Conservation (phyloP, 2,888 invertebrate species). For the Phalera bucephala region DNA sequence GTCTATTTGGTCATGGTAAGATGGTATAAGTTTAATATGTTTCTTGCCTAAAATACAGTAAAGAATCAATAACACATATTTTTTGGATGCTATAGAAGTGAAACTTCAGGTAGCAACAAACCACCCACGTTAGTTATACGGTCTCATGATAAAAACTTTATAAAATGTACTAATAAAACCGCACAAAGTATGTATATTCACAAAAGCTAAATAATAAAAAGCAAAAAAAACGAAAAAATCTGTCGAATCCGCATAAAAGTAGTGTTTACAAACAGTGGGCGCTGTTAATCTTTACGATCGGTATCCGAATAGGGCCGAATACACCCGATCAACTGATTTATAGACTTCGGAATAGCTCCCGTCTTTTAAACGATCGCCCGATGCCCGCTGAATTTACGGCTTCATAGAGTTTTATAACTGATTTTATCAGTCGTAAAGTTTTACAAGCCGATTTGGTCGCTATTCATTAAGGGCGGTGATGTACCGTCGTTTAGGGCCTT, state of each 20-base stretch:
- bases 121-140: too few relatives aligned
- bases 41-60: too few relatives aligned
- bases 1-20: too few relatives aligned
- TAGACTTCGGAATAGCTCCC: constrained; percentile 68
- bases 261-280: constrained; percentile 73
- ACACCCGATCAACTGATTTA: constrained; percentile 69
- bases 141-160: too few relatives aligned
- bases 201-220: constrained; percentile 52
- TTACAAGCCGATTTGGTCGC: constrained; percentile 64
- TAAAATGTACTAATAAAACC: too few relatives aligned
- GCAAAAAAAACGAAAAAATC: constrained; percentile 44
- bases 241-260: constrained; percentile 63
- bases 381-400: constrained; percentile 67
- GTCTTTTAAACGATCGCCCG: constrained; percentile 63
- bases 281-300: constrained; percentile 72
- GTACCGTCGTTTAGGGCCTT: constrained; percentile 14
- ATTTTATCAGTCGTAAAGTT: constrained; percentile 79
- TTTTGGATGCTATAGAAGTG: too few relatives aligned
- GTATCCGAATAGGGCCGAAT: constrained; percentile 57
- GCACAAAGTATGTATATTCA: constrained; percentile 40
- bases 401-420: constrained; percentile 77
- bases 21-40: too few relatives aligned
- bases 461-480: constrained; percentile 53
- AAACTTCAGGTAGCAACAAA: too few relatives aligned
- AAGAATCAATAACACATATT: too few relatives aligned